Conservation (phyloP, 2,113 vertebrate species). For the Alethe castanea region DNA sequence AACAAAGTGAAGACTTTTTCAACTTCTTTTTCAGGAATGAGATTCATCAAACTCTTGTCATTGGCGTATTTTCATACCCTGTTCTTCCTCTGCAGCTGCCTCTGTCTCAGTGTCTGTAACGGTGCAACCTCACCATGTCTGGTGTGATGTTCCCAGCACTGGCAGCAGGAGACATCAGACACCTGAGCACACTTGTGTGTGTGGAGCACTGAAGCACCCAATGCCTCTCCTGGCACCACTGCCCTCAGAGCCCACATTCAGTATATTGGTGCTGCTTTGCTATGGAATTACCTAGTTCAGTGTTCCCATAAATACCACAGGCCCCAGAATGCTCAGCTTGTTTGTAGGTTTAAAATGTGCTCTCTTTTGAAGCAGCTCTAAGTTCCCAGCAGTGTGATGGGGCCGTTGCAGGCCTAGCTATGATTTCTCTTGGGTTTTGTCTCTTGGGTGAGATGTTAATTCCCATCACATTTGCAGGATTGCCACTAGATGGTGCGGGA, state of each 20-base stretch:
- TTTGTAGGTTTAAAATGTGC: neutral
- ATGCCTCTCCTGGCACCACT: fast-evolving
- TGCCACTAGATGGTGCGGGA: slow-evolving; percentile 49
- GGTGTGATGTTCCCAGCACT: neutral
- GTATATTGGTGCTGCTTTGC: neutral
- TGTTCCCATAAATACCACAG: fast-evolving
- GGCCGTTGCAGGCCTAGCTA: neutral
- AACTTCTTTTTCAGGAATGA: neutral
- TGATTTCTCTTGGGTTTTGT: neutral
- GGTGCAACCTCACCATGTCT: neutral
- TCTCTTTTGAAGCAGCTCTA: neutral
- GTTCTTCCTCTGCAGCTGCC: fast-evolving
- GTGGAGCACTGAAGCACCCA: neutral
- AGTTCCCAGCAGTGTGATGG: neutral
- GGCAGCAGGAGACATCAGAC: neutral
- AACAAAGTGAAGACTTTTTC: neutral
- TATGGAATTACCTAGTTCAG: neutral
- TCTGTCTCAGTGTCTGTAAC: fast-evolving
- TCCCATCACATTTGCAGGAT: neutral
- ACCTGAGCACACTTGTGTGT: neutral
- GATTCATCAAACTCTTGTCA: neutral
- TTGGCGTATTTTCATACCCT: fast-evolving
- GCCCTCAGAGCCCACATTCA: fast-evolving
- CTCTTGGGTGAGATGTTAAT: neutral
- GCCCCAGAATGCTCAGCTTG: neutral